Evolutionary conservation across 2,888 invertebrate species (phyloP).

Genomic region (Cylindroiulus punctatus): DNA sequence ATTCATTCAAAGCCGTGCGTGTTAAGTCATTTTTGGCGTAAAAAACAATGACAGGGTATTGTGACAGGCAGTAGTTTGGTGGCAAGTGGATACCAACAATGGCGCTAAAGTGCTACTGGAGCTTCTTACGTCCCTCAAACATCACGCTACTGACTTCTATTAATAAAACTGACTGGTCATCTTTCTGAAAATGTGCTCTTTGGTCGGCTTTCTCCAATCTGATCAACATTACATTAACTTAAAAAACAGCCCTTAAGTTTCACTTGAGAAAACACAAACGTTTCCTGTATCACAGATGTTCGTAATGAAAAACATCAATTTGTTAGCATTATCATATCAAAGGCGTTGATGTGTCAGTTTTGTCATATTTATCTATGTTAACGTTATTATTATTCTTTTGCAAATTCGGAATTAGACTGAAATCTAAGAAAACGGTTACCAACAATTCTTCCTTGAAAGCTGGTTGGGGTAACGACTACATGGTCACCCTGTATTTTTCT

Average conservation of each 20-base stretch:
- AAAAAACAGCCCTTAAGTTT: not conserved
- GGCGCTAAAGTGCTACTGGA: slow-evolving; percentile 37
- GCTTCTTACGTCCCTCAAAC: slow-evolving; percentile 19
- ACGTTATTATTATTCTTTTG: not conserved
- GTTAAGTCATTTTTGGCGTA: not conserved
- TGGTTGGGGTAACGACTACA: too few species aligned
- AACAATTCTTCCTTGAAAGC: too few species aligned
- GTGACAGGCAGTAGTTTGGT: slow-evolving; percentile 30
- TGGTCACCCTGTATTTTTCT: too few species aligned
- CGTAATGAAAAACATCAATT: not conserved
- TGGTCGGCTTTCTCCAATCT: not conserved
- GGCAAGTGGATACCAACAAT: not conserved
- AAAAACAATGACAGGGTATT: not conserved
- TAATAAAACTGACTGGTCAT: slow-evolving; percentile 3
- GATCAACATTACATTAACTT: not conserved
- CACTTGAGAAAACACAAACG: not conserved
- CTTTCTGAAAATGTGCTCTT: not conserved
- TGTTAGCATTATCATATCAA: not conserved
- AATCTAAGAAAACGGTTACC: not conserved
- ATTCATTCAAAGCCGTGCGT: slow-evolving; percentile 3
- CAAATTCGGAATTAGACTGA: not conserved
- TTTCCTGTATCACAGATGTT: not conserved
- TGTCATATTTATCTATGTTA: not conserved
- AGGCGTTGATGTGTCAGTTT: not conserved
- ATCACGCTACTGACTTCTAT: not conserved